A percentile compares a stretch with the other conserved stretches of the same genome.
Evolutionary conservation across 92 coral and sea anemone species (phyloP).

Genomic region (Umimayanthus chanpuru): DNA sequence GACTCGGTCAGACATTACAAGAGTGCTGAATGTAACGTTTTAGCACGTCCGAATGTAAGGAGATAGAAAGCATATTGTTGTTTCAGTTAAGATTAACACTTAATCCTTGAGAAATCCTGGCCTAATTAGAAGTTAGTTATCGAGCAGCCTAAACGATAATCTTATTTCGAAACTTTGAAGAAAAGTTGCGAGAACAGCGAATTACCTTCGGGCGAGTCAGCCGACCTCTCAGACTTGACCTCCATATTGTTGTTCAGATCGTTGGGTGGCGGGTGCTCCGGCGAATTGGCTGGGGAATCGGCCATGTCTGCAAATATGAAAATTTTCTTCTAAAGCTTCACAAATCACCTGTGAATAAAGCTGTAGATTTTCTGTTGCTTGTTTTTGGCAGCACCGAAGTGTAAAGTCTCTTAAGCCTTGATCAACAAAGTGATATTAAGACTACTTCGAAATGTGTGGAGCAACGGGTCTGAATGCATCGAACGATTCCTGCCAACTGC

Average conservation of each 20-base stretch:
- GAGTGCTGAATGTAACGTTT: constrained; percentile 64
- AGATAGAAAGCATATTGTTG: constrained; percentile 99
- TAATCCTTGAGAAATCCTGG: constrained; percentile 99
- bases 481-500: constrained; percentile 55
- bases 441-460: constrained; percentile 40
- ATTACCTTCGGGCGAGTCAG: constrained; percentile 88
- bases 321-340: constrained; percentile 34
- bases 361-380: constrained; percentile 17
- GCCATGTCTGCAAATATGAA: constrained; percentile 55
- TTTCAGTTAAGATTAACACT: constrained; percentile 99
- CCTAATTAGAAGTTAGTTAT: constrained; percentile 97
- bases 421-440: constrained; percentile 54
- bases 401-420: constrained; percentile 60
- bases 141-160: constrained; percentile 86
- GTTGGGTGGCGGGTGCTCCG: constrained; percentile 63
- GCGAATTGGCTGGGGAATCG: constrained; percentile 83
- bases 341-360: constrained; percentile 32
- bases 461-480: constrained; percentile 69
- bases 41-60: constrained; percentile 87
- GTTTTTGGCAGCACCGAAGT: constrained; percentile 21
- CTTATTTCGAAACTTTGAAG: constrained; percentile 66
- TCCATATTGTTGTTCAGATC: constrained; percentile 84
- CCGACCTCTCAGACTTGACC: constrained; percentile 71
- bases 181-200: constrained; percentile 49
- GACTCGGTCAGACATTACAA: constrained; percentile 46